Evolutionary conservation across 2,797 vertebrate genomes (phyloP), one percentile per base, ranked within the genome.

Genomic region (Strix occidentalis): DNA sequence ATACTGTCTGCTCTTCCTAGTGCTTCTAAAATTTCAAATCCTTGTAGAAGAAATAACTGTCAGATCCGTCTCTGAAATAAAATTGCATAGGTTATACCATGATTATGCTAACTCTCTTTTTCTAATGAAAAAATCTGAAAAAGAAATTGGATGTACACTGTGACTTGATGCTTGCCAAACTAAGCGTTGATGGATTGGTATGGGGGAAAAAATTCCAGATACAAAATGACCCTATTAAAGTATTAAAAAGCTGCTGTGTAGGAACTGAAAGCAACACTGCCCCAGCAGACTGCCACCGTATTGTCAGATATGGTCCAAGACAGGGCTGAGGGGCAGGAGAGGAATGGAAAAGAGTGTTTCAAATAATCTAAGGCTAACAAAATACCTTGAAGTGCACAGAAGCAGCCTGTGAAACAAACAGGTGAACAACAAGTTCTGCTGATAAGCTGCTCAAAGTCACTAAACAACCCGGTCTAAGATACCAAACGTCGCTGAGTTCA

Each of bases 181-280:
- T 35, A 43, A 7, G 50, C 18, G 56, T 0, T 71, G 66, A 79
- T n/a, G 56, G 63, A 61, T 11, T 24, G 33, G 16, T 2, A 5
- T 1, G 23, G 60, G 65, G 25, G 31, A 35, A 54, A 74, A 80
- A n/a, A 82, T 3, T 24, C 39, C 82, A 33, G 43, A 8, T 23
- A 31, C 18, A 45, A 76, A 85, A 43, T 0, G 26, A 89, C 29
- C 11, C 68, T 61, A 48, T 4, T 9, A 51, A 68, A 60, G 3
- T 4, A 61, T 39, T 8, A 10, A 45, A 68, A 60, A 54, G 48
- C 51, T 50, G 43, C 83, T 60, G 29, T 2, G 60, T 13, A 50
- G n/a, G 31, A 65, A 45, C 41, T 2, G 58, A 46, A 18, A 61
- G 39, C 0, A 0, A 20, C 0, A 2, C 72, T 54, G 50, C 29